Conservation (phyloP, 2,888 invertebrate species). For the Amblyteles armatorius region DNA sequence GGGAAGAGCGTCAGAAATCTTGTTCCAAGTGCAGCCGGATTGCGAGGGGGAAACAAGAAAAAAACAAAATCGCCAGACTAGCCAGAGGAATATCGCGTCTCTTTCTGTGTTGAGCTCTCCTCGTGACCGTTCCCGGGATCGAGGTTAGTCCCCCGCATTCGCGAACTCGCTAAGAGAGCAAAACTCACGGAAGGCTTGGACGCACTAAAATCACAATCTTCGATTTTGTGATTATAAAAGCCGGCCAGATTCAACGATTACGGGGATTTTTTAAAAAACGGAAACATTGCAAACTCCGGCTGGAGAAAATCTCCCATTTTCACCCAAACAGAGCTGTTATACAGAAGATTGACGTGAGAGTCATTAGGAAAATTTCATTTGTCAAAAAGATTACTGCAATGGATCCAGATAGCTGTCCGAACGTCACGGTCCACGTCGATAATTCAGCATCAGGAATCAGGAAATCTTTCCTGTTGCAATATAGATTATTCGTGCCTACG, state of each 20-base stretch:
- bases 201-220: slow-evolving; percentile 41
- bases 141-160: slow-evolving; percentile 57
- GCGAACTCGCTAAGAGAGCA: slow-evolving; percentile 51
- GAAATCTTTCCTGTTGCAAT: slow-evolving; percentile 29
- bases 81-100: slow-evolving; percentile 48
- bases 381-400: not conserved
- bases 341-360: not conserved
- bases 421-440: not conserved
- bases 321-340: not conserved
- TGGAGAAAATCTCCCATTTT: not conserved
- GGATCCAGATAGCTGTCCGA: not conserved
- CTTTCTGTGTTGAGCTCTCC: slow-evolving; percentile 22
- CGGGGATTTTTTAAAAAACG: slow-evolving; percentile 28
- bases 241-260: slow-evolving; percentile 31
- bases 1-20: slow-evolving; percentile 66
- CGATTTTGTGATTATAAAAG: slow-evolving; percentile 61
- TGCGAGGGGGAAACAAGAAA: slow-evolving; percentile 41
- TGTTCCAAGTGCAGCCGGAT: slow-evolving; percentile 58
- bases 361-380: not conserved
- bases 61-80: slow-evolving; percentile 41
- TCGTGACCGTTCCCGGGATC: slow-evolving; percentile 37
- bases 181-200: slow-evolving; percentile 29
- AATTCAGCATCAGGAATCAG: not conserved
- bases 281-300: slow-evolving; percentile 7
- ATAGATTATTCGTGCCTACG: slow-evolving; percentile 47